Evolutionary conservation across 2,797 vertebrate species (phyloP), one percentile per base, ranked within the genome.

Genomic region (Ambastaia sidthimunki): DNA sequence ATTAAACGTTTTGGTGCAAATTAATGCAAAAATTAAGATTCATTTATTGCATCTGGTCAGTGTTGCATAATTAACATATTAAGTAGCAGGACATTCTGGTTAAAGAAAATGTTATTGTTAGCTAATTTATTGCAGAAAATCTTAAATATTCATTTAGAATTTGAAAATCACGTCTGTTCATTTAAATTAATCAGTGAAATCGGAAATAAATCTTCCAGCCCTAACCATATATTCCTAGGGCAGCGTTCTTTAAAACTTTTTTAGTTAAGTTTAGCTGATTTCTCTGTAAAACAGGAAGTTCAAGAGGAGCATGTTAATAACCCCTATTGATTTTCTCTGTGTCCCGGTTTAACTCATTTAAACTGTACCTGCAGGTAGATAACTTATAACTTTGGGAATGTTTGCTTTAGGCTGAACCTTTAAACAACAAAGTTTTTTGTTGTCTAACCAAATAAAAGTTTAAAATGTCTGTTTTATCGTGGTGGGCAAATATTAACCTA

Each of bases 231-330:
- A 13, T 52, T 65, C n/a, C 50, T 52, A 63, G 50, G 7, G 37
- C 21, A 28, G 19, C 7, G 44, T 73, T 0, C 50, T 12, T 65
- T 37, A 0, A 65, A 54, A 1, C 21, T 28, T 6, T 15, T 60
- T 3, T 55, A 11, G 11, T 15, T 1, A 48, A 7, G 13, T n/a
- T 75, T 34, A 5, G 59, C 18, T 65, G 48, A 31, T 73, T 37
- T 7, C 19, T 50, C 4, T 19, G 18, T 74, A 21, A 71, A 81
- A 41, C 65, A 47, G 54, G 44, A 63, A 70, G 70, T 41, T 76
- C 21, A 68, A 67, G 34, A 78, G 47, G 44, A 34, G 62, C 60
- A 4, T 62, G 41, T 52, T 48, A 71, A 65, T 74, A 19, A 66
- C 37, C 9, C 48, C 12, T 52, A 66, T 72, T 80, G 55, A 47